Base-by-base conservation (phyloP, 1,140 invertebrate genomes). In the Stegodyphus mimosarum region DNA sequence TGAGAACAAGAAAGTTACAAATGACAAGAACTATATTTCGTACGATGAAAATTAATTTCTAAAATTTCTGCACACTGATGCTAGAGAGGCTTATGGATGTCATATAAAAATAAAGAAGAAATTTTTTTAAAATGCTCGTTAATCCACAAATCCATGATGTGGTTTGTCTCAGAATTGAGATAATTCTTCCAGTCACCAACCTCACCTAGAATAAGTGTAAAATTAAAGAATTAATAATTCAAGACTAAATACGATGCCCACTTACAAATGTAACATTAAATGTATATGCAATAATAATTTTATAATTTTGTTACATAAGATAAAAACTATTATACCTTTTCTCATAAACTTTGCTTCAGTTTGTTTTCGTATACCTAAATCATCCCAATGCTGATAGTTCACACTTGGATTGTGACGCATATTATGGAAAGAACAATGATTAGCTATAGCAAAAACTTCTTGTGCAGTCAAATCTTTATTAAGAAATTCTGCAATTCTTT, bases 151-250 rank as follows among this genome's bases (percentile, higher is more conserved):
- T 92, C 90, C 86, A 92, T 91, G 48, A 80, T 78, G 80, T 90
- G 88, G 48, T 88, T 88, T 87, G 91, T 91, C 50, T 89, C 87
- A 10, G 89, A 87, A 48, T 89, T 91, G 81, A 92, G 91, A 81
- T 91, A 89, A 66, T 89, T 90, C 83, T 90, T 90, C 92, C 92
- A 92, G 87, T 92, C 91, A 13, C 91, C 91, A 33, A 92, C 90
- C 64, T 88, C 76, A 48, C 91, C 91, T 90, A 69, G 48, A 80
- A 48, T 49, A 67, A 75, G 10, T 6, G 52, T 33, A 33, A 33
- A 33, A 33, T 33, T 33, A 1, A 33, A 33, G 33, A 1, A 33
- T 33, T 33, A 33, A 33, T 33, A 33, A 33, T 33, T 1, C 33
- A 33, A 33, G 1, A 33, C 33, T 33, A 33, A 33, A 33, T 1